Base-by-base conservation (phyloP, 2,888 invertebrate species). In the Mimas tiliae region DNA sequence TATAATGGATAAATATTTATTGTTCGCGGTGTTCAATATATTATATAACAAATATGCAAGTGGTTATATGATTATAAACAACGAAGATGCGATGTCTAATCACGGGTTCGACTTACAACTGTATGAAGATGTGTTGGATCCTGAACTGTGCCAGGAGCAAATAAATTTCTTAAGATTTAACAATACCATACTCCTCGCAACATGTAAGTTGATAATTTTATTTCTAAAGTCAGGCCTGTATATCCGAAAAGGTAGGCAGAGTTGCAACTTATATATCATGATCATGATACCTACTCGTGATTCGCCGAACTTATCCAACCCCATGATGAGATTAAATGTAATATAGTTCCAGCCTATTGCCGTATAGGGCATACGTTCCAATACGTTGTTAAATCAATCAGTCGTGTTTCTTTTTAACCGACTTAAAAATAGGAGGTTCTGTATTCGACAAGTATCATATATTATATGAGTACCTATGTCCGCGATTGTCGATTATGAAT, bases 61-160 rank as follows among this genome's bases (percentile, higher is more conserved):
- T 66, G 80, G 72, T 6, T 69, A 72, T 65, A 45, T 80, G 1
- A 75, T 78, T 14, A 65, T 75, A 63, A 69, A 73, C n/a, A 68
- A 73, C 19, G 69, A 73, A n/a, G 68, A 72, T 16, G 76, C 80
- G 1, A 74, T 71, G 53, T 33, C 70, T 48, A 82, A 82, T 70
- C 70, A 74, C 64, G 80, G 74, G 9, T 86, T 90, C 67, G 85
- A 91, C 73, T 70, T 72, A 47, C 80, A 83, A 66, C 76, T 89
- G 42, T 90, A 83, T 71, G 77, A 86, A 69, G 74, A 80, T 64
- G 89, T 86, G 12, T 70, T 92, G 48, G 81, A 91, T 76, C 65
- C 79, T 8, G 80, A 84, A 64, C 65, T 84, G 58, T 92, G 91
- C 77, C 69, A 74, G n/a, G 70, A 75, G 33, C 90, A 92, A 71